Conservation (phyloP, 1,140 invertebrate genomes). For the Eufriesea mexicana region DNA sequence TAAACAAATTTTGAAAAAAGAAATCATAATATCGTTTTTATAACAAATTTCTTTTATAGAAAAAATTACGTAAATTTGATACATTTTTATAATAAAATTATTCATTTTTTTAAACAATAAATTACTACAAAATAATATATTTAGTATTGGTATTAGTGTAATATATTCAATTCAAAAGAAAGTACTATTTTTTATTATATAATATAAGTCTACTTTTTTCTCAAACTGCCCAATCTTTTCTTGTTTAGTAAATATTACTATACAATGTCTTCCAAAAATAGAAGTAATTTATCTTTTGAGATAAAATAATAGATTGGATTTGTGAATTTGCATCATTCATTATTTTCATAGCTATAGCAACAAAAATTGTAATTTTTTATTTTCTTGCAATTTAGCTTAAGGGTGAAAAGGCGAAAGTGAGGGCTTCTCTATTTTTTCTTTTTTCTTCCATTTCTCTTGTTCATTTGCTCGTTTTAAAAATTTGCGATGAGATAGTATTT, state of each 20-base stretch:
- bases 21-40: not conserved
- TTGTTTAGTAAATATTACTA: not conserved
- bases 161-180: not conserved
- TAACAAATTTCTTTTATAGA: not conserved
- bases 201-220: slow-evolving; percentile 13
- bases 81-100: not conserved
- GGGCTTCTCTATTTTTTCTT: slow-evolving; percentile 14
- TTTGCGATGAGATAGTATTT: slow-evolving; percentile 73
- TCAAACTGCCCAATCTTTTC: slow-evolving; percentile 49
- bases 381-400: slow-evolving; percentile 5
- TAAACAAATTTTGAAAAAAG: not conserved
- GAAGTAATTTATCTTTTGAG: not conserved
- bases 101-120: not conserved
- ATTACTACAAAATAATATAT: not conserved
- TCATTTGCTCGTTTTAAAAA: slow-evolving; percentile 41
- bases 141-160: not conserved
- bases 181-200: not conserved
- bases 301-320: not conserved
- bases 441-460: slow-evolving; percentile 25
- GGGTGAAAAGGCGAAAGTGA: slow-evolving; percentile 45
- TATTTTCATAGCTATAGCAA: slow-evolving; percentile 9
- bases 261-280: slow-evolving; percentile 31
- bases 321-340: not conserved
- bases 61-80: not conserved
- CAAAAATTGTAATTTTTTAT: not conserved